Conservation (phyloP, 2,888 invertebrate genomes). For the Tortrix viridana region DNA sequence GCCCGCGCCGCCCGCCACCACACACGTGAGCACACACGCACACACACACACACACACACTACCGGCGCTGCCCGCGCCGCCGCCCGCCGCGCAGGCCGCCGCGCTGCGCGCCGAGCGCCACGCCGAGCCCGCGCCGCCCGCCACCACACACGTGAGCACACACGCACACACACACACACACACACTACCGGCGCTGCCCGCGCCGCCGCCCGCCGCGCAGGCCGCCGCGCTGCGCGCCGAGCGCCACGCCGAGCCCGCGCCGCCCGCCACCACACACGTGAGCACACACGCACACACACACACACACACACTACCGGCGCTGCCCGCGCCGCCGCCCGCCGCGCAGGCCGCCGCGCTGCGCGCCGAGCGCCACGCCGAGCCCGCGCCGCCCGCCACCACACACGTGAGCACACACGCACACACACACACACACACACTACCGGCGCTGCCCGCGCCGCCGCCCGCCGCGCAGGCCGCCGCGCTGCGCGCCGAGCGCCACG, state of each 20-base stretch:
- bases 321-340: slow-evolving; percentile 83
- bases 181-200: slow-evolving; percentile 94
- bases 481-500: too few relatives aligned
- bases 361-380: slow-evolving; percentile 51
- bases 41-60: too few relatives aligned
- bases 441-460: too few relatives aligned
- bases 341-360: slow-evolving; percentile 87
- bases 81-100: slow-evolving; percentile 80
- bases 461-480: background rate
- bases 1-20: background rate
- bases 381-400: background rate
- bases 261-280: background rate
- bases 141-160: too few relatives aligned
- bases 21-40: too few relatives aligned
- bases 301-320: slow-evolving; percentile 93
- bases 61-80: slow-evolving; percentile 89
- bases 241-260: slow-evolving; percentile 47
- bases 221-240: slow-evolving; percentile 86
- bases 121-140: slow-evolving; percentile 29
- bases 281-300: too few relatives aligned
- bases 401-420: too few relatives aligned
- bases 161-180: too few relatives aligned
- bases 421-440: too few relatives aligned
- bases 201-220: slow-evolving; percentile 55
- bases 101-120: slow-evolving; percentile 80